phyloP scores from a whole-genome alignment of 2,113 vertebrate genomes.

The Gallinago paraguaiae region DNA sequence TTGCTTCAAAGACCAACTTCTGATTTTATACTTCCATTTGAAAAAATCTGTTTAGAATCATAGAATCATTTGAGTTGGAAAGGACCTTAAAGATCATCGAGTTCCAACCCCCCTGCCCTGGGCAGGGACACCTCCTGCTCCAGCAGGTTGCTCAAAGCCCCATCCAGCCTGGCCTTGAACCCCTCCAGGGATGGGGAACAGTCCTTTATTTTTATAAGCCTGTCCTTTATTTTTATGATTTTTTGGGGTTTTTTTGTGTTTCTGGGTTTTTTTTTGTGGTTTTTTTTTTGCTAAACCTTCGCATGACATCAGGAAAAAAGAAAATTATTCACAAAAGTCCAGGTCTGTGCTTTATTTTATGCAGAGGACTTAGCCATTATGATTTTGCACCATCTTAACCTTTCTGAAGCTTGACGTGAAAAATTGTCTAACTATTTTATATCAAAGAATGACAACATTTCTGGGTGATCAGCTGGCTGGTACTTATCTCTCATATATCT shows the following conservation, averaged over 20 bases:
- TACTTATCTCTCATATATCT: neutral
- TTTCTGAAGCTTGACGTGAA: neutral
- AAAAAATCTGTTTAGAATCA: neutral
- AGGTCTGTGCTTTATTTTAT: neutral
- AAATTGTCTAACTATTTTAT: neutral
- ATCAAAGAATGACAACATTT: neutral
- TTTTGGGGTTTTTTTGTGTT: too few species aligned
- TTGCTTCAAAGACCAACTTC: neutral
- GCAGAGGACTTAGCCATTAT: neutral
- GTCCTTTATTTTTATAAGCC: too few species aligned
- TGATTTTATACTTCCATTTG: neutral
- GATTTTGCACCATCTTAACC: neutral
- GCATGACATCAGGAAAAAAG: neutral
- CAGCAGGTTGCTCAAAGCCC: too few species aligned
- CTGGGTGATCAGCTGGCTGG: neutral
- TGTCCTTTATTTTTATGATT: neutral
- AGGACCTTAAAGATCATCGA: too few species aligned
- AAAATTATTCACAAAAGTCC: neutral
- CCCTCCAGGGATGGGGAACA: too few species aligned
- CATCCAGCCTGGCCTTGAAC: too few species aligned
- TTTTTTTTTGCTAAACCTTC: neutral
- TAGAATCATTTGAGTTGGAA: too few species aligned
- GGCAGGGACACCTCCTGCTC: too few species aligned
- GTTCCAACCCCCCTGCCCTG: too few species aligned
- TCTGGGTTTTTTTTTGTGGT: too few species aligned